These are phyloP conservation scores for Spialia ferax DNA, from an alignment of 2,888 invertebrate genomes.

Conservation along the genomic window DNA sequence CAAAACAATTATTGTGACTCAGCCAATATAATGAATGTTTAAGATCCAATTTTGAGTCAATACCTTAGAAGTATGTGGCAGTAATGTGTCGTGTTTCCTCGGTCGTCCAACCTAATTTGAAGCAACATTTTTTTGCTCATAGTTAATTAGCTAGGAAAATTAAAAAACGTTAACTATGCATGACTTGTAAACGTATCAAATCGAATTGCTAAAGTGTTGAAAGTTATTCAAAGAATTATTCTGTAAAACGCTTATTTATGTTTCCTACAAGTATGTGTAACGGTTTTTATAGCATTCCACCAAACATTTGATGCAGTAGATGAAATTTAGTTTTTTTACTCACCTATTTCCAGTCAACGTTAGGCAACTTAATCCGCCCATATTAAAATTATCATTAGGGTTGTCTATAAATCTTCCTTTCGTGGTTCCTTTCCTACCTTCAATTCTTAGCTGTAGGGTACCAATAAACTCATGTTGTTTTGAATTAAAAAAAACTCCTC, in stretches of 20 bases:
- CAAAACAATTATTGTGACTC: no score
- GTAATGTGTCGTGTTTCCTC: neutral
- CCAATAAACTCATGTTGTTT: no score
- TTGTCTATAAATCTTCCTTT: no score
- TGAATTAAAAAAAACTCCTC: no score
- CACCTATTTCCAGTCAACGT: neutral
- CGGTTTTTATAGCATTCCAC: slow-evolving; percentile 14
- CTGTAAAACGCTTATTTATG: slow-evolving; percentile 8
- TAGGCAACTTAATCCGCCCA: neutral
- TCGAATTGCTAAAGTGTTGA: slow-evolving; percentile 12
- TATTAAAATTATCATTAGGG: neutral
- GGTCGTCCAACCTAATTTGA: no score
- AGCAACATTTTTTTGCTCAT: neutral
- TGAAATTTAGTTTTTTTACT: neutral
- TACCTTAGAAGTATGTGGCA: neutral
- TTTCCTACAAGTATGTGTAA: slow-evolving; percentile 9
- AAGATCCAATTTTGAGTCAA: no score
- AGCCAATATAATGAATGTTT: no score
- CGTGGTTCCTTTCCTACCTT: no score
- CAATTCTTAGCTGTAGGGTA: no score
- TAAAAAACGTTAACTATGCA: slow-evolving; percentile 2
- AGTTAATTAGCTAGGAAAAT: neutral
- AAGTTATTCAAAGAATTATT: slow-evolving; percentile 12
- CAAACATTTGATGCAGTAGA: neutral
- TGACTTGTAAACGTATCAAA: slow-evolving; percentile 1